Percentiles rank a stretch among this genome's conserved stretches.
These are phyloP conservation scores for Gorsachius magnificus DNA, from an alignment of 2,797 vertebrate genomes.

Conservation along the genomic window DNA sequence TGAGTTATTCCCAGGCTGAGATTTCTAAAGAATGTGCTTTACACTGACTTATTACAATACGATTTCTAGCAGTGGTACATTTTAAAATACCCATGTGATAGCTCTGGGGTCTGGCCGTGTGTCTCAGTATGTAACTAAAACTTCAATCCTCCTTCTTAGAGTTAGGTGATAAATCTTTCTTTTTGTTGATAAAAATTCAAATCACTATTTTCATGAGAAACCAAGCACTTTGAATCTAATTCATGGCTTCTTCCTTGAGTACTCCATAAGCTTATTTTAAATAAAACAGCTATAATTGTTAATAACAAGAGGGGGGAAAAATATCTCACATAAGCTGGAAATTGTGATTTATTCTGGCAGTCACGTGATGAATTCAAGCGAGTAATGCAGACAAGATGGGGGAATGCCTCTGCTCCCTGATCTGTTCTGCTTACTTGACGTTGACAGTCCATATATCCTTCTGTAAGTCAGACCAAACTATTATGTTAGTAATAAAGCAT, in stretches of 20 bases:
- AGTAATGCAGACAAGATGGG: neutral
- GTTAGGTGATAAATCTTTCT: neutral
- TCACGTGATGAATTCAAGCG: neutral
- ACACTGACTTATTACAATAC: neutral
- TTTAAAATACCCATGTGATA: neutral
- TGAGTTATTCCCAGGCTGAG: neutral
- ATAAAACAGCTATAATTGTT: neutral
- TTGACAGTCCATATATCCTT: neutral
- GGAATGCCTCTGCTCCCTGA: neutral
- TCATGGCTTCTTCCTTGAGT: neutral
- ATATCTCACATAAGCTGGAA: neutral
- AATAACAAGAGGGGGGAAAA: neutral
- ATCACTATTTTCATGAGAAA: neutral
- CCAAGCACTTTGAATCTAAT: neutral
- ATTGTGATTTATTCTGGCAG: neutral
- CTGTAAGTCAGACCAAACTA: neutral
- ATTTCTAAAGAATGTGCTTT: neutral
- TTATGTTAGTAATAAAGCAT: neutral
- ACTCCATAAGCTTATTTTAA: neutral
- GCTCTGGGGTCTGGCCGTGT: neutral
- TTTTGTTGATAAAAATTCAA: neutral
- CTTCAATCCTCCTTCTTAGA: neutral
- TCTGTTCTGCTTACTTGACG: neutral
- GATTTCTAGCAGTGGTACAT: neutral
- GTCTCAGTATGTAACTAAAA: neutral